phyloP scores from a whole-genome alignment of 2,113 vertebrate species.

The Pipra filicauda region DNA sequence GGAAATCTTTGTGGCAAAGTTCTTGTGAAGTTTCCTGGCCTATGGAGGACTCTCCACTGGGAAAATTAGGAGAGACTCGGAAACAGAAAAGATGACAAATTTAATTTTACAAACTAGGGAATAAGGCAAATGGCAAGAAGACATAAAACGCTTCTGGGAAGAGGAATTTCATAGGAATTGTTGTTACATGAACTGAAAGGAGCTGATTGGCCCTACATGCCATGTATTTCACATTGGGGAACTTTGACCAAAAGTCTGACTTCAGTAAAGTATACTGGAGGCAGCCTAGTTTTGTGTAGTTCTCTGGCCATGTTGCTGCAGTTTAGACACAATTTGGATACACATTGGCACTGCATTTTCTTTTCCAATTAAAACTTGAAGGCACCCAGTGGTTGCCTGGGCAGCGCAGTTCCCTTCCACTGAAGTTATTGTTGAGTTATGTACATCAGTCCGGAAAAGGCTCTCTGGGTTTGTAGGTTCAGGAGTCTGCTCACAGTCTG shows the following conservation, averaged over 20 bases:
- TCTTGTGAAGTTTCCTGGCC: conserved; percentile 30
- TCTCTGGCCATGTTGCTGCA: not conserved
- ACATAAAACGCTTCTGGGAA: not conserved
- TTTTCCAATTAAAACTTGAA: conserved; percentile 5
- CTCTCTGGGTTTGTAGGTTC: not conserved
- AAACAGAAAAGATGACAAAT: conserved; percentile 2
- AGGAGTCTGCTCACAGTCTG: not conserved
- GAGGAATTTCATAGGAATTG: not conserved
- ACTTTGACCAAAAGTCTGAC: not conserved
- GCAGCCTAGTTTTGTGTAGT: not conserved
- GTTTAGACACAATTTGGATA: not conserved
- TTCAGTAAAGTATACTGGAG: not conserved
- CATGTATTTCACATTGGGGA: not conserved
- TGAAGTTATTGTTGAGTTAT: not conserved
- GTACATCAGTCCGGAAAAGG: not conserved
- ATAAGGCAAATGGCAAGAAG: not conserved
- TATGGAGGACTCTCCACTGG: not conserved
- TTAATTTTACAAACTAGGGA: not conserved
- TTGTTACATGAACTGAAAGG: not conserved
- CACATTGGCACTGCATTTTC: not conserved
- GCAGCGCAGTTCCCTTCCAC: not conserved
- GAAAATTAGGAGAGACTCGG: not conserved
- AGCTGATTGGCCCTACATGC: not conserved
- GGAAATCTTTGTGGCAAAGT: not conserved
- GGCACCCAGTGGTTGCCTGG: not conserved